phyloP scores from a whole-genome alignment of 1,140 invertebrate species.

The Ptiloglossa arizonensis region DNA sequence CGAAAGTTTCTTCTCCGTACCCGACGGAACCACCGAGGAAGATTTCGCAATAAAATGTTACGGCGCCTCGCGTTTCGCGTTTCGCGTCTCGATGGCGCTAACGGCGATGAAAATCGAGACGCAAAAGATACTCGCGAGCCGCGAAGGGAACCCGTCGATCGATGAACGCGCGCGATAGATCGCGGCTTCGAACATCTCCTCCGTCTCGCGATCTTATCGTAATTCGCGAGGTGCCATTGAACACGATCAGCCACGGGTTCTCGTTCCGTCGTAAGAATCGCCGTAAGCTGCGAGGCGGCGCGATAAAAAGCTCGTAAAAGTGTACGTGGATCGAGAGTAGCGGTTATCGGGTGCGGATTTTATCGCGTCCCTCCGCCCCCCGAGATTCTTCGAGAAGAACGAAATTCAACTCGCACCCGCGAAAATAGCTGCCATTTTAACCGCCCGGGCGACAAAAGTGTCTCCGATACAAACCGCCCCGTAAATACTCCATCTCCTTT shows the following conservation, averaged over 20 bases:
- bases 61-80: background rate
- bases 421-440: slow-evolving; percentile 5
- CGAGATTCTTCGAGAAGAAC: background rate
- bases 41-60: background rate
- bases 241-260: slow-evolving; percentile 14
- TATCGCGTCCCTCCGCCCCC: slow-evolving; percentile 26
- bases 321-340: slow-evolving; percentile 1
- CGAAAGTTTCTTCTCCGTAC: too few species aligned
- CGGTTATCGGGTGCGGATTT: slow-evolving; percentile 13
- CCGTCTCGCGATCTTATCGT: slow-evolving; percentile 15
- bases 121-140: background rate
- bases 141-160: background rate
- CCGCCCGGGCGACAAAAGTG: background rate
- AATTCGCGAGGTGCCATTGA: background rate
- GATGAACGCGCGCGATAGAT: too few species aligned
- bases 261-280: slow-evolving; percentile 20
- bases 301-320: slow-evolving; percentile 38
- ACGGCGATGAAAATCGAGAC: background rate
- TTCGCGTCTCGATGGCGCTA: background rate
- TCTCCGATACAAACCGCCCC: background rate
- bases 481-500: slow-evolving; percentile 7
- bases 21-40: background rate
- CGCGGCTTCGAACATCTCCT: background rate
- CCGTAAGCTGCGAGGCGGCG: slow-evolving; percentile 15
- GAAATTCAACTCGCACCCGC: slow-evolving; percentile 2